Conservation (phyloP, 23 tunicate genomes). For the Botrylloides violaceus region DNA sequence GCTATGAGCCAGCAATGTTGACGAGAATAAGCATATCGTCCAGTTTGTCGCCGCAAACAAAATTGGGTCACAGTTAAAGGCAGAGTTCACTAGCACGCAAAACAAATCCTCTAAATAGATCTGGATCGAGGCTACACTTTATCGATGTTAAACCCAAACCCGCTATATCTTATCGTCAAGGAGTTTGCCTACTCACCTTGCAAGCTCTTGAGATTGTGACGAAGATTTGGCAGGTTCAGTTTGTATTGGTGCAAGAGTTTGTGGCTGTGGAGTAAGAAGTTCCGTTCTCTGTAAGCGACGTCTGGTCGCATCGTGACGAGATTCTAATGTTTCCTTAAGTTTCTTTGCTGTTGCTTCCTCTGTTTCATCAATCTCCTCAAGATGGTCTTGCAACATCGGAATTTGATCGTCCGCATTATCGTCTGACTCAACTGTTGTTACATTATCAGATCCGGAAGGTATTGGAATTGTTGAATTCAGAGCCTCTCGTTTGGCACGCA, state of each 20-base stretch:
- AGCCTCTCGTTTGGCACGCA: neutral
- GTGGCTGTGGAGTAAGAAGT: neutral
- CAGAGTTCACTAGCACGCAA: too few species aligned
- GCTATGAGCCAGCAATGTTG: too few species aligned
- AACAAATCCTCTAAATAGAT: too few species aligned
- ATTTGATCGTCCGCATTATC: neutral
- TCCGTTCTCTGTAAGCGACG: neutral
- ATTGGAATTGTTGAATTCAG: neutral
- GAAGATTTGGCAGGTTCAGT: neutral
- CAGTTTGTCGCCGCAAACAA: too few species aligned
- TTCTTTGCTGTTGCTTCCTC: neutral
- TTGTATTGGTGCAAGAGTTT: neutral
- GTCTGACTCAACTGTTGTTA: neutral
- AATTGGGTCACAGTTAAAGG: too few species aligned
- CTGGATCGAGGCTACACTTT: too few species aligned
- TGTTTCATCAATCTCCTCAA: slow-evolving; percentile 10
- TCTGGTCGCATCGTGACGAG: slow-evolving; percentile 15
- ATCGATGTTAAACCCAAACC: too few species aligned
- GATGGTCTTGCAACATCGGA: neutral
- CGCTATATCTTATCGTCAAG: neutral
- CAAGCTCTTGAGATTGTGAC: slow-evolving; percentile 3
- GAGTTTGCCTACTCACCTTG: neutral
- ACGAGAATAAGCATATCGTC: too few species aligned
- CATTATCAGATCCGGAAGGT: neutral
- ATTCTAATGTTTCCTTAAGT: slow-evolving; percentile 4